Percentiles rank a stretch among this genome's conserved stretches.
phyloP scores from a whole-genome alignment of 2,113 vertebrate genomes.

The Dromiciops gliroides region DNA sequence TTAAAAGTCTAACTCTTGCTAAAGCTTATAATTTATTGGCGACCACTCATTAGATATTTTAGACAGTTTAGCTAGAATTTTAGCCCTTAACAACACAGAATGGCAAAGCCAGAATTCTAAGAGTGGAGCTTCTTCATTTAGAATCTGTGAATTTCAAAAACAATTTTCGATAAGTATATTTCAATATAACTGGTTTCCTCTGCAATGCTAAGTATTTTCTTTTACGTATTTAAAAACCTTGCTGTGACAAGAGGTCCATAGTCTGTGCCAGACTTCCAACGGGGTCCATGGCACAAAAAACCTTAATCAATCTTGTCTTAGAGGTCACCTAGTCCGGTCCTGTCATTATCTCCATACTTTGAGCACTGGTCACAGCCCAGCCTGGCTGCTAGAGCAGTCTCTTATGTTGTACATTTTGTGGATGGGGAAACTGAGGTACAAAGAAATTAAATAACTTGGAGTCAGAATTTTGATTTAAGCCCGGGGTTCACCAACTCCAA shows the following conservation, averaged over 20 bases:
- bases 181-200: not conserved
- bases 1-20: no score
- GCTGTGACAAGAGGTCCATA: not conserved
- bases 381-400: not conserved
- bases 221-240: not conserved
- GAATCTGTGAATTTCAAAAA: not conserved
- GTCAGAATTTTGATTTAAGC: not conserved
- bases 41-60: no score
- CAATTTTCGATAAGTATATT: not conserved
- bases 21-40: no score
- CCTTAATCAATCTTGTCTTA: not conserved
- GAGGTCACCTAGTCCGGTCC: not conserved
- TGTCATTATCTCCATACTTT: not conserved
- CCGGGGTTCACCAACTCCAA: not conserved
- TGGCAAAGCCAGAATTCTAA: not conserved
- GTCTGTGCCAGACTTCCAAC: not conserved
- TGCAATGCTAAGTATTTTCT: not conserved
- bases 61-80: no score
- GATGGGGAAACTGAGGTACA: not conserved
- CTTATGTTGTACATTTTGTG: not conserved
- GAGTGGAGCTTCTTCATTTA: not conserved
- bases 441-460: not conserved
- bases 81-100: no score
- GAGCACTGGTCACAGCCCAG: not conserved
- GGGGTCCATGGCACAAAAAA: not conserved